Evolutionary conservation across 2,888 invertebrate species (phyloP).

Genomic region (Malacosoma neustria): DNA sequence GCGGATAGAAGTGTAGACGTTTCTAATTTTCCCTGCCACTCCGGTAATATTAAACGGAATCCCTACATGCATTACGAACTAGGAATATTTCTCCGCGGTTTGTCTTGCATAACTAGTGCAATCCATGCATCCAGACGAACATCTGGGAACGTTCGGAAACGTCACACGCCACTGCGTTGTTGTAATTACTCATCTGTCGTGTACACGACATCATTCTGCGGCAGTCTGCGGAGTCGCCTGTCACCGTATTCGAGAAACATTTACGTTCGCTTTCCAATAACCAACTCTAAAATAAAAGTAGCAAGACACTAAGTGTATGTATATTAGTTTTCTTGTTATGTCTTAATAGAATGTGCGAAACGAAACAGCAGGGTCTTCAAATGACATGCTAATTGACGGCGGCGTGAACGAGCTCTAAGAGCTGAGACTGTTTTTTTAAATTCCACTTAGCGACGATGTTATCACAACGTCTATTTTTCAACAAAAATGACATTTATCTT

Average conservation of each 20-base stretch:
- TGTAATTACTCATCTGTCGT: slow-evolving; percentile 72
- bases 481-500: background rate
- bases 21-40: slow-evolving; percentile 24
- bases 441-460: slow-evolving; percentile 17
- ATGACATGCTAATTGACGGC: slow-evolving; percentile 70
- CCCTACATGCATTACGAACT: slow-evolving; percentile 29
- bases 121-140: slow-evolving; percentile 51
- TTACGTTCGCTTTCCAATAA: slow-evolving; percentile 28
- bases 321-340: slow-evolving; percentile 20
- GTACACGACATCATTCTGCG: slow-evolving; percentile 58
- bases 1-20: slow-evolving; percentile 10
- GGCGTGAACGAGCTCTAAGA: slow-evolving; percentile 48
- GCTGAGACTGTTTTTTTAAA: slow-evolving; percentile 36
- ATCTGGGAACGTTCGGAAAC: slow-evolving; percentile 59
- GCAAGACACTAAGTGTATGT: slow-evolving; percentile 28
- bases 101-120: slow-evolving; percentile 55
- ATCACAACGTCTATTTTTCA: background rate
- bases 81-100: slow-evolving; percentile 34
- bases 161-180: slow-evolving; percentile 58
- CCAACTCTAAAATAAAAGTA: slow-evolving; percentile 34
- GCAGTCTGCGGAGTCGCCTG: slow-evolving; percentile 38
- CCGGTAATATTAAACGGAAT: slow-evolving; percentile 22
- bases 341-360: slow-evolving; percentile 27
- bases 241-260: slow-evolving; percentile 41
- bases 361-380: slow-evolving; percentile 56